Percentiles rank a stretch among this genome's conserved stretches.
These are phyloP conservation scores for Mnemiopsis leidyi DNA, from an alignment of 37 sponge, comb jelly and placozoan genomes.

Conservation along the genomic window DNA sequence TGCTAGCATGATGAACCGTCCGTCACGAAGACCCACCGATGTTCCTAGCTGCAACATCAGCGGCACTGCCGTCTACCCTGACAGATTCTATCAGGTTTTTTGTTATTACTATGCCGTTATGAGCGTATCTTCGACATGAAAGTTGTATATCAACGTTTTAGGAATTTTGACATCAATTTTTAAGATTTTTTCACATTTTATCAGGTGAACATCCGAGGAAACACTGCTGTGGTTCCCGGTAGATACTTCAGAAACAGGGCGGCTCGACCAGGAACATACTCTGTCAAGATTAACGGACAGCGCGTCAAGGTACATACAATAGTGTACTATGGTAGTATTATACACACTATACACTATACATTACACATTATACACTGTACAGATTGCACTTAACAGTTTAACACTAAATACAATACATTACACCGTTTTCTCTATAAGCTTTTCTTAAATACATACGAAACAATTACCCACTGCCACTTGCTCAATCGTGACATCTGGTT, in stretches of 20 bases:
- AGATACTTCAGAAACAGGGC: conserved; percentile 5
- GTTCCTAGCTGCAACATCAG: not conserved
- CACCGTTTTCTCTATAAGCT: too few relatives aligned
- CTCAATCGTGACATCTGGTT: too few relatives aligned
- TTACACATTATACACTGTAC: too few relatives aligned
- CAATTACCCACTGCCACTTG: too few relatives aligned
- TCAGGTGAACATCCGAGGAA: not conserved
- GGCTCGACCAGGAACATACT: not conserved
- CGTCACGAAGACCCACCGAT: not conserved
- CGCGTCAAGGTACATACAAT: conserved; percentile 1
- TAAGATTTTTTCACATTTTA: too few relatives aligned
- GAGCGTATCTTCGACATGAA: too few relatives aligned
- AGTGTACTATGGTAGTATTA: not conserved
- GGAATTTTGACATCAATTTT: too few relatives aligned
- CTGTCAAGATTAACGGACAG: conserved; percentile 8
- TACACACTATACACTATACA: too few relatives aligned
- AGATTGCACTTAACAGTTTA: too few relatives aligned
- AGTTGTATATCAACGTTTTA: too few relatives aligned
- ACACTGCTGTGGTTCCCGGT: conserved; percentile 14
- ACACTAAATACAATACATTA: too few relatives aligned
- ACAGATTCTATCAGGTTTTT: conserved; percentile 35
- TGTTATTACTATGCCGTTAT: not conserved
- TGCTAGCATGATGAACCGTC: conserved; percentile 16
- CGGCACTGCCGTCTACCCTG: conserved; percentile 19
- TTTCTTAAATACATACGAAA: too few relatives aligned